These are phyloP conservation scores for Balaenoptera acutorostrata DNA, from an alignment of 2,113 vertebrate genomes.

Conservation along the genomic window DNA sequence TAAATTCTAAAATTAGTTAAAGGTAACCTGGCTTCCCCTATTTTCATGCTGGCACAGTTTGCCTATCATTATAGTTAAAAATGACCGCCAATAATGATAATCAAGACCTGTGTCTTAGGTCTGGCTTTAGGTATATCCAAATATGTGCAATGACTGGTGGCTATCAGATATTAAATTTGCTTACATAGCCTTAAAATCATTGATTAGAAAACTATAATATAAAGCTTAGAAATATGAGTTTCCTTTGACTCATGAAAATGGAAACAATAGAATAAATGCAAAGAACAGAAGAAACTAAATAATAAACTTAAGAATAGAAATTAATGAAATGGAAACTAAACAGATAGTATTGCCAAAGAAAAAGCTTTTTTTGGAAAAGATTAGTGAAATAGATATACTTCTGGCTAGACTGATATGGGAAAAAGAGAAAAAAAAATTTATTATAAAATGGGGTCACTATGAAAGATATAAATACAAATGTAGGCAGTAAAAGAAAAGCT, in stretches of 20 bases:
- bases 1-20: not conserved
- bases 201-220: not conserved
- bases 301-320: not conserved
- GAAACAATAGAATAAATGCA: not conserved
- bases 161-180: not conserved
- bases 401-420: not conserved
- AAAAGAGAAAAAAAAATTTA: not conserved
- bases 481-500: not conserved
- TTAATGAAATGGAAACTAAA: not conserved
- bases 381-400: not conserved
- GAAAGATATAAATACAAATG: conserved; percentile 4
- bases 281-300: not conserved
- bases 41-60: not conserved
- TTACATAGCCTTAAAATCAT: not conserved
- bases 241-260: conserved; percentile 14
- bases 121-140: not conserved
- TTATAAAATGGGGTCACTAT: not conserved
- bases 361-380: not conserved
- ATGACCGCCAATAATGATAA: not conserved
- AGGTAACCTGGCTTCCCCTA: not conserved
- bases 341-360: not conserved
- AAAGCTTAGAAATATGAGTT: not conserved
- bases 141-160: not conserved
- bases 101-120: not conserved
- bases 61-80: not conserved